phyloP scores from a whole-genome alignment of 2,888 invertebrate species.

The Acanthosepion pharaonis region DNA sequence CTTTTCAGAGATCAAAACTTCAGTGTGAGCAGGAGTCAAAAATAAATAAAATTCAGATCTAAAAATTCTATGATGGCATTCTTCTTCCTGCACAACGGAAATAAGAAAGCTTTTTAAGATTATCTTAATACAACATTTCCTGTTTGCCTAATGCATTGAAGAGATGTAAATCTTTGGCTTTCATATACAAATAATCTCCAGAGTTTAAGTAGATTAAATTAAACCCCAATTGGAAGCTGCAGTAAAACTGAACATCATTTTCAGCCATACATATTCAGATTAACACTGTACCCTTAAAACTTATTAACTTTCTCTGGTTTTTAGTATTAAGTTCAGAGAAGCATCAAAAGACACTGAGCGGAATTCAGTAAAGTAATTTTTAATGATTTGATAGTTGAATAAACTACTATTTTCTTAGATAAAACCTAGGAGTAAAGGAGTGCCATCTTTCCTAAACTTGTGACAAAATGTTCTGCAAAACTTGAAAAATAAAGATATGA shows the following conservation, averaged over 20 bases:
- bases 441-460: no score
- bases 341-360: not conserved
- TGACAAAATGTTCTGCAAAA: no score
- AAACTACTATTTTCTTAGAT: no score
- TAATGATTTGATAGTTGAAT: no score
- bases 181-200: not conserved
- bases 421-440: no score
- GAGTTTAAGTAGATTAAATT: not conserved
- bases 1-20: no score
- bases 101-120: not conserved
- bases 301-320: not conserved
- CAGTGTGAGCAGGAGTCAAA: no score
- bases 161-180: not conserved
- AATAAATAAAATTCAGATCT: no score
- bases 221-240: not conserved
- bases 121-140: not conserved
- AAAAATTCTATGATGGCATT: not conserved
- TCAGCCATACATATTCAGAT: not conserved
- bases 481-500: no score
- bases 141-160: not conserved
- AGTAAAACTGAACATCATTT: constrained; percentile 2
- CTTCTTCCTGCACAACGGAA: not conserved
- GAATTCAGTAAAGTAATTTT: not conserved
- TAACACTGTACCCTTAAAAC: not conserved
- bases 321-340: not conserved